Percentiles rank a stretch among this genome's conserved stretches.
Conservation (phyloP, 1,140 invertebrate genomes). For the Akabosia matsudoensis region DNA sequence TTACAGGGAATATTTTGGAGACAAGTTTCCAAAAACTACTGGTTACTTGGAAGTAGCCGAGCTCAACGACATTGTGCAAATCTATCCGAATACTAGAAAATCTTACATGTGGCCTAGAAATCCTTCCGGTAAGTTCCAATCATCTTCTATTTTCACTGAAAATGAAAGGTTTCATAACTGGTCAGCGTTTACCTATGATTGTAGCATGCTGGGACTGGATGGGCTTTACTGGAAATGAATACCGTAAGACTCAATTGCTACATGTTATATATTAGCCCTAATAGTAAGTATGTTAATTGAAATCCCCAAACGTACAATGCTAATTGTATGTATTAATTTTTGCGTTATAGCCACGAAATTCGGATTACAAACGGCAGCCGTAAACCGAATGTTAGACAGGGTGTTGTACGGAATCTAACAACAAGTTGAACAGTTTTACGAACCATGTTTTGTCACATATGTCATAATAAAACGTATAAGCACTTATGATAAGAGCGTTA, state of each 20-base stretch:
- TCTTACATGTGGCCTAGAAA: neutral
- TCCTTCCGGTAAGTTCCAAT: neutral
- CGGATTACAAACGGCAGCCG: conserved; percentile 15
- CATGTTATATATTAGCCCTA: neutral
- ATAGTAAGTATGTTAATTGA: neutral
- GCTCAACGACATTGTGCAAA: conserved; percentile 27
- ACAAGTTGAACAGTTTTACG: no score
- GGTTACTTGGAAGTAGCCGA: conserved; percentile 30
- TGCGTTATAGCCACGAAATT: neutral
- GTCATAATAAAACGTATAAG: no score
- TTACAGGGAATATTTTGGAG: conserved; percentile 13
- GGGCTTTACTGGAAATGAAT: conserved; percentile 30
- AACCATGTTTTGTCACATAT: no score
- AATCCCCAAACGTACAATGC: neutral
- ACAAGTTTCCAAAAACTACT: conserved; percentile 25
- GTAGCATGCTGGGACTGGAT: conserved; percentile 35
- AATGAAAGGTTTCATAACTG: no score
- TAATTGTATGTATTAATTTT: neutral
- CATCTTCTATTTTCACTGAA: no score
- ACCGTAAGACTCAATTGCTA: conserved; percentile 13
- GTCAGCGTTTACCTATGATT: no score
- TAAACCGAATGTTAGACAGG: conserved; percentile 29
- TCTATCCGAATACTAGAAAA: conserved; percentile 29
- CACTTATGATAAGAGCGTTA: no score
- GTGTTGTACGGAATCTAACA: neutral